A percentile compares a stretch with the other conserved stretches of the same genome.
Evolutionary conservation across 1,140 invertebrate species (phyloP).

Genomic region (Chrysomallon squamiferum): DNA sequence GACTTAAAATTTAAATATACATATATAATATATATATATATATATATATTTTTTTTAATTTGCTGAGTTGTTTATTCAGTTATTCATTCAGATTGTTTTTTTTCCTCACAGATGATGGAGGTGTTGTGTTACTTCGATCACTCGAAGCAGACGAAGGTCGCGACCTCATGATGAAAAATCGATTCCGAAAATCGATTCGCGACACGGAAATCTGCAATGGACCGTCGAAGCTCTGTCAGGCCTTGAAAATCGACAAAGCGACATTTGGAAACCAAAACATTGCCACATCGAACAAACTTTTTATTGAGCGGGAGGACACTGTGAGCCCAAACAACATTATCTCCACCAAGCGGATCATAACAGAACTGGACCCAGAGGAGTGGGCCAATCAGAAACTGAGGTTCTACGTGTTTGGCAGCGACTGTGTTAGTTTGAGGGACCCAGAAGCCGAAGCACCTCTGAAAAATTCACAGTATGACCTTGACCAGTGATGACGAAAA

Average conservation of each 20-base stretch:
- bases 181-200: conserved; percentile 61
- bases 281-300: conserved; percentile 62
- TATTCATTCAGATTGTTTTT: too few species aligned
- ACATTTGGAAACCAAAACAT: conserved; percentile 71
- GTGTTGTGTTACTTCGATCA: conserved; percentile 75
- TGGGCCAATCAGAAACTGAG: conserved; percentile 75
- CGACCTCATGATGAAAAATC: conserved; percentile 67
- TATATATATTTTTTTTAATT: too few species aligned
- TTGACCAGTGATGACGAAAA: too few species aligned
- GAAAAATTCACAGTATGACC: too few species aligned
- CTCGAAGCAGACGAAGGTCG: conserved; percentile 74
- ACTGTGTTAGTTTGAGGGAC: conserved; percentile 48
- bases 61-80: too few species aligned
- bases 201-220: conserved; percentile 75
- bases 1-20: too few species aligned
- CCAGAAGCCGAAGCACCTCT: conserved; percentile 34
- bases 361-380: conserved; percentile 69
- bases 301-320: conserved; percentile 69
- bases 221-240: conserved; percentile 79
- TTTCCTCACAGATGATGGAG: conserved; percentile 68
- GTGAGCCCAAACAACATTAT: conserved; percentile 64
- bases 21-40: too few species aligned
- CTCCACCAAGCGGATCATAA: conserved; percentile 72
- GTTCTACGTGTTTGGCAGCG: conserved; percentile 60
- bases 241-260: conserved; percentile 70